Evolutionary conservation across 2,797 vertebrate genomes (phyloP).

Genomic region (Cuculus canorus): DNA sequence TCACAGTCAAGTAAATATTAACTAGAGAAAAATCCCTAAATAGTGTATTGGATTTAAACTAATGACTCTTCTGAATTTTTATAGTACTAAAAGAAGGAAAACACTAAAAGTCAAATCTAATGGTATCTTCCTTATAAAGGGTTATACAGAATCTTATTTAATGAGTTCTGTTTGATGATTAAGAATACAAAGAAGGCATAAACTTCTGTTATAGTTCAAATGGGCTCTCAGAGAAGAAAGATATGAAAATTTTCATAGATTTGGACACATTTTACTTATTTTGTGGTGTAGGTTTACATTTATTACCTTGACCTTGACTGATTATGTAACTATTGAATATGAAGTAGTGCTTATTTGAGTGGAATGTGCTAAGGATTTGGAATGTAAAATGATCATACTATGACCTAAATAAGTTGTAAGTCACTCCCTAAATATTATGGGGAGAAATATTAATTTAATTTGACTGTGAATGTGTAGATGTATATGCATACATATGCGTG

Average conservation of each 20-base stretch:
- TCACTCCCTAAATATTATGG: background rate
- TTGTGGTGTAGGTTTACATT: background rate
- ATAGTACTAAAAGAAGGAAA: background rate
- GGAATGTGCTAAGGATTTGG: background rate
- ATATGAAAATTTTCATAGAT: background rate
- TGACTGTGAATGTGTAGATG: background rate
- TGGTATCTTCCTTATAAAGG: background rate
- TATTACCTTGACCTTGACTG: background rate
- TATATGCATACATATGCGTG: background rate
- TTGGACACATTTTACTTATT: background rate
- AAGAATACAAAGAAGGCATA: background rate
- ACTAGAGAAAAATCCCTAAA: background rate
- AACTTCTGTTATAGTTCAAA: background rate
- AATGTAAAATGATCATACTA: background rate
- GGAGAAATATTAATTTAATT: background rate
- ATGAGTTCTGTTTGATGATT: background rate
- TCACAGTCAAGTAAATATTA: background rate
- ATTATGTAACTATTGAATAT: background rate
- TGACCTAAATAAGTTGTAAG: background rate
- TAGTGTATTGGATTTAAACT: background rate
- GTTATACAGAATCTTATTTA: background rate
- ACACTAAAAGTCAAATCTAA: background rate
- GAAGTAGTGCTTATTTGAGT: background rate
- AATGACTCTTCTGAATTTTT: background rate
- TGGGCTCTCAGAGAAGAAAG: background rate